Percentiles rank a stretch among this genome's conserved stretches.
These are phyloP conservation scores for Adrianichthys oophorus DNA, from an alignment of 2,797 vertebrate species.

Conservation along the genomic window DNA sequence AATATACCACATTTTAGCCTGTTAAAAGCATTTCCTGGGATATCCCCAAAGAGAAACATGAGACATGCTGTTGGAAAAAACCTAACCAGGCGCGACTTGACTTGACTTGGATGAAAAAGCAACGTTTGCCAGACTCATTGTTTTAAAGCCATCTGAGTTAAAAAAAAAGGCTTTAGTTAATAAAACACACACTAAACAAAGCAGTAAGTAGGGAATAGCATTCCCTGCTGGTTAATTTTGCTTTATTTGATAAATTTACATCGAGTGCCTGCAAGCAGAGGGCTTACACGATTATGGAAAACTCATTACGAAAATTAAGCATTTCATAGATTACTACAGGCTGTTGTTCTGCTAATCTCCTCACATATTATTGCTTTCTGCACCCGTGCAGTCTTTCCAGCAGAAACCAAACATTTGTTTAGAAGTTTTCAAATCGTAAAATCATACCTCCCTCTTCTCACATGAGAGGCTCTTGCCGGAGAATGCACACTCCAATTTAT, in stretches of 20 bases:
- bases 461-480: conserved; percentile 13
- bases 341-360: conserved; percentile 72
- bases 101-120: conserved; percentile 6
- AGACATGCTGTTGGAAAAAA: conserved; percentile 1
- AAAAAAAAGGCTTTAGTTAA: conserved; percentile 24
- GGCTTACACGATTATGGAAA: conserved; percentile 74
- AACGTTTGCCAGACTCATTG: conserved; percentile 19
- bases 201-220: conserved; percentile 58
- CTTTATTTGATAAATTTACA: conserved; percentile 65
- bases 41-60: conserved; percentile 15
- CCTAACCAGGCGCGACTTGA: conserved; percentile 15
- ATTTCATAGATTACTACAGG: conserved; percentile 78
- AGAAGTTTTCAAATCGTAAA: conserved; percentile 51
- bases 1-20: not conserved
- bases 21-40: conserved; percentile 19
- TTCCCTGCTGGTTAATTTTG: conserved; percentile 52
- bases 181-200: conserved; percentile 49
- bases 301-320: conserved; percentile 75
- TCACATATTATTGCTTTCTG: conserved; percentile 67
- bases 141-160: conserved; percentile 17
- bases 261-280: conserved; percentile 60
- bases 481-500: conserved; percentile 19
- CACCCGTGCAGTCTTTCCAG: conserved; percentile 63
- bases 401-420: conserved; percentile 67
- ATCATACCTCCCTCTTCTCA: conserved; percentile 15